Base-by-base conservation (phyloP, 2,888 invertebrate genomes). In the Nomada goodeniana region DNA sequence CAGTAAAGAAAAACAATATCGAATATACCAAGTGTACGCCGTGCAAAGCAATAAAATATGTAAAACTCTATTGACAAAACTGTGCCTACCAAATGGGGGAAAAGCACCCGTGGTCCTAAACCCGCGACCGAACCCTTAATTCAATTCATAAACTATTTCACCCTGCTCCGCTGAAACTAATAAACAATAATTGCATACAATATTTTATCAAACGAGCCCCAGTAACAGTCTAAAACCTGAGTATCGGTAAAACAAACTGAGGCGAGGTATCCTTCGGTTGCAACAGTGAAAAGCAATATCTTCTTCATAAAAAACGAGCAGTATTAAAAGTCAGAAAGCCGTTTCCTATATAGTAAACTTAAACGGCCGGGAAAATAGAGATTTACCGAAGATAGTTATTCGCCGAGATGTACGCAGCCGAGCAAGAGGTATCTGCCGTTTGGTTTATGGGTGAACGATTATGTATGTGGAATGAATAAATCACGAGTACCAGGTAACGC, bases 401-500 rank as follows among this genome's bases (percentile, higher is more conserved):
- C 74, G 65, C 50, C 59, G 47, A 81, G 75, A 86, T 81, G 81
- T 81, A 86, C 76, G 86, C 78, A 78, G 73, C 70, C 80, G 63
- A 85, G 86, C 78, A 78, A 70, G 80, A 82, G 86, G 79, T 83
- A 84, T 86, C 85, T 75, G 74, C 83, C 72, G 74, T 89, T 86
- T 86, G 88, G 83, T 90, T 90, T 88, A 90, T 90, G 89, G 87
- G 86, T 88, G 89, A 89, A 85, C 87, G 89, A 86, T 88, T 89
- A 86, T 84, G 88, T 87, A 86, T 83, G 88, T 85, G 74, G 82
- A 88, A 90, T 90, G 90, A 90, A 90, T 90, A 90, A 90, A 90
- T 90, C 88, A 90, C 80, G 86, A 90, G 88, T 87, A 83, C 80
- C 80, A 47, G 81, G 84, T 86, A 85, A 76, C 76, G 68, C 53